Conservation (phyloP, 2,797 vertebrate species). For the Eurystomus glaucurus region DNA sequence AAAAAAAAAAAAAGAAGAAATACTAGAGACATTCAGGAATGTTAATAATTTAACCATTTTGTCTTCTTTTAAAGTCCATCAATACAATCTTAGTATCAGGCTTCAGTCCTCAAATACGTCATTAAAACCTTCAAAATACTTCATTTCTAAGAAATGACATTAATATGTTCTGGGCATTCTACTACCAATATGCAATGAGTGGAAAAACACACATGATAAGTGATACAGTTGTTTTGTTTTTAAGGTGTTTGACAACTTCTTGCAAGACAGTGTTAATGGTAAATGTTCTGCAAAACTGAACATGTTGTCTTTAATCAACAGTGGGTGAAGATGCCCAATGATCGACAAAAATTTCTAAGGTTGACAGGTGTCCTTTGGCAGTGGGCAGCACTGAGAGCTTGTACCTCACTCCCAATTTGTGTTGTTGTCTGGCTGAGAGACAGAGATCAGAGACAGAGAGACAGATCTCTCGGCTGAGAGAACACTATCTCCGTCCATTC, state of each 20-base stretch:
- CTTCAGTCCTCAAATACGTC: neutral
- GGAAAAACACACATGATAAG: neutral
- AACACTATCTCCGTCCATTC: neutral
- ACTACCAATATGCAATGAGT: neutral
- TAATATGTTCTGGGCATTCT: neutral
- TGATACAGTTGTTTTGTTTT: rapidly evolving
- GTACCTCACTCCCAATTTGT: neutral
- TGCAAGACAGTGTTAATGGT: neutral
- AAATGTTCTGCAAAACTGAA: neutral
- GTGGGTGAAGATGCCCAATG: rapidly evolving
- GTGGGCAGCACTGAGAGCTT: neutral
- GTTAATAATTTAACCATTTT: neutral
- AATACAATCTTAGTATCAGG: neutral
- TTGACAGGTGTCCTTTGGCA: neutral
- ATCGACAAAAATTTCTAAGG: neutral
- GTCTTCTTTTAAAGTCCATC: neutral
- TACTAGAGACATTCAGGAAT: neutral
- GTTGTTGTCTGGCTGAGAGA: neutral
- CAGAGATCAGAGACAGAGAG: no score
- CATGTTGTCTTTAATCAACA: neutral
- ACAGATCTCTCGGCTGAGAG: neutral
- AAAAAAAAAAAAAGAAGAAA: neutral
- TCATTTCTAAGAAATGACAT: neutral
- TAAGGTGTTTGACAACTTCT: neutral
- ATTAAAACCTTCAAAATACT: neutral